A percentile compares a stretch with the other conserved stretches of the same genome.
Conservation (phyloP, 2,888 invertebrate species). For the Hybos culiciformis region DNA sequence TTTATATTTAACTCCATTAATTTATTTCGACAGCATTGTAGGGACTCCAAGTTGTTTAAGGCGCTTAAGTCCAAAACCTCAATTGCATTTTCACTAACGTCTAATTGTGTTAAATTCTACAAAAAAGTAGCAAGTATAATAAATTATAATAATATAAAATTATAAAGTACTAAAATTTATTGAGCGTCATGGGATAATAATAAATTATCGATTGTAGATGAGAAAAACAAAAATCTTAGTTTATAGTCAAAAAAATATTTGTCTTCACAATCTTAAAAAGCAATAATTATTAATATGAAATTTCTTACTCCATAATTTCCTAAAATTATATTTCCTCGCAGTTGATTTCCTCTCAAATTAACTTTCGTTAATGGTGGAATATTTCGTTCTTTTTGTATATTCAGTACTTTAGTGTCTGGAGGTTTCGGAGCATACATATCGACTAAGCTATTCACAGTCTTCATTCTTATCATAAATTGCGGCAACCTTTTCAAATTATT, state of each 20-base stretch:
- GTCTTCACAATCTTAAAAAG: constrained; percentile 1
- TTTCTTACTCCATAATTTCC: constrained; percentile 76
- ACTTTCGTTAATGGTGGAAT: constrained; percentile 49
- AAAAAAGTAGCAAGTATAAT: constrained; percentile 21
- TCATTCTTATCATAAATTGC: constrained; percentile 41
- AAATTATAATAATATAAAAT: constrained; percentile 7
- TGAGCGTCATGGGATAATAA: constrained; percentile 6
- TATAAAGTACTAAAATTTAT: constrained; percentile 9
- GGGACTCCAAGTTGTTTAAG: constrained; percentile 57
- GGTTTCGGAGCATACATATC: constrained; percentile 16
- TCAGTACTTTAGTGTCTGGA: background rate
- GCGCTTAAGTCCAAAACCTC: constrained; percentile 70
- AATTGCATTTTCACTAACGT: constrained; percentile 72
- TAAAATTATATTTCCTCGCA: constrained; percentile 71
- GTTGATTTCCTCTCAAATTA: constrained; percentile 60
- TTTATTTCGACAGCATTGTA: constrained; percentile 65
- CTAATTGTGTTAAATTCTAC: constrained; percentile 67
- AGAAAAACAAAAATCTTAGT: background rate
- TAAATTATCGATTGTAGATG: no score
- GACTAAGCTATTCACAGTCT: constrained; percentile 36
- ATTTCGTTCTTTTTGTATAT: no score
- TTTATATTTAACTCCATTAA: constrained; percentile 65
- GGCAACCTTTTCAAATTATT: constrained; percentile 40
- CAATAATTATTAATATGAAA: constrained; percentile 11
- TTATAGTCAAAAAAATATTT: constrained; percentile 4